Evolutionary conservation across 2,797 vertebrate genomes (phyloP).

Genomic region (Loriculus beryllinus): DNA sequence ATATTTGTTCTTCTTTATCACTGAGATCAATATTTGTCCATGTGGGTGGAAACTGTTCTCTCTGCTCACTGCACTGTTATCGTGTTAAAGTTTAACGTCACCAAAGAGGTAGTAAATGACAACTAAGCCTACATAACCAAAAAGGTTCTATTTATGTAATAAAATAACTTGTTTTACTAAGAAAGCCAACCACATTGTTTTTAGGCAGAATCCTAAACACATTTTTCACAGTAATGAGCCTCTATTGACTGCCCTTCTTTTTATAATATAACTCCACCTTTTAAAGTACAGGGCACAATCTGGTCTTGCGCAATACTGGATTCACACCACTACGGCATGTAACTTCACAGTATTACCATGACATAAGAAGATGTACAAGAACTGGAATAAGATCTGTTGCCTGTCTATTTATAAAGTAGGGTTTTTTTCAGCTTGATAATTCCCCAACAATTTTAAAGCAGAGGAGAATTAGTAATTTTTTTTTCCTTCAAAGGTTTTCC

Average conservation of each 20-base stretch:
- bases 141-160: slow-evolving; percentile 26
- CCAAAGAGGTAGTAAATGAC: slow-evolving; percentile 17
- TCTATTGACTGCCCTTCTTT: background rate
- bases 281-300: background rate
- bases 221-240: background rate
- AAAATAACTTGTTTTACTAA: background rate
- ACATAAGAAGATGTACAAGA: background rate
- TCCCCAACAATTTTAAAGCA: background rate
- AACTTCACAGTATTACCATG: background rate
- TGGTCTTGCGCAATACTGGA: background rate
- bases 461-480: background rate
- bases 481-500: background rate
- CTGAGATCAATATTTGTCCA: slow-evolving; percentile 36
- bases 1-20: slow-evolving; percentile 60
- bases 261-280: background rate
- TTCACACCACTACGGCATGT: background rate
- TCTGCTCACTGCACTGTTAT: background rate
- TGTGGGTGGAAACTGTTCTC: slow-evolving; percentile 41
- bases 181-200: background rate
- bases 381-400: background rate
- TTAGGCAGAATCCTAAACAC: background rate
- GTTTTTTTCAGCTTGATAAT: background rate
- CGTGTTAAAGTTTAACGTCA: slow-evolving; percentile 48
- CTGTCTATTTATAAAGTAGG: background rate
- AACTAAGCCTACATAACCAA: background rate